Evolutionary conservation across 1,140 invertebrate species (phyloP).

Genomic region (Pogonus chalceus): DNA sequence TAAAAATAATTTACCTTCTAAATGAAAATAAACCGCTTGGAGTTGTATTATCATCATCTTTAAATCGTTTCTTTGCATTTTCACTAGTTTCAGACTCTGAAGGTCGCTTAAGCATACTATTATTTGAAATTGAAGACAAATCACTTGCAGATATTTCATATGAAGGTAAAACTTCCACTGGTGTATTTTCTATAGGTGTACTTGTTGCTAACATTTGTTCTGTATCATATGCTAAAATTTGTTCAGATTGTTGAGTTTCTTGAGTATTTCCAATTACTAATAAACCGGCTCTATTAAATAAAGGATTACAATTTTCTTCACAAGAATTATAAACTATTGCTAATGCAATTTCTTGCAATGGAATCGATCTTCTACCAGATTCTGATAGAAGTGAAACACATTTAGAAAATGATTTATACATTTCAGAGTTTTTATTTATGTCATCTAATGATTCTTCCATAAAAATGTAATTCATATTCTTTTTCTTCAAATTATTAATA

Average conservation of each 20-base stretch:
- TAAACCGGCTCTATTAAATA: conserved; percentile 14
- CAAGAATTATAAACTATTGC: conserved; percentile 38
- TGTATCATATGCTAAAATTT: background rate
- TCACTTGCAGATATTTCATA: no score
- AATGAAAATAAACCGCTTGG: no score
- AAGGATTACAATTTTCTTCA: conserved; percentile 40
- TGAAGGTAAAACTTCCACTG: no score
- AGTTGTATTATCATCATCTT: no score
- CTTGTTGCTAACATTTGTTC: background rate
- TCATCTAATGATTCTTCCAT: conserved; percentile 12
- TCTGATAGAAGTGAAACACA: conserved; percentile 14
- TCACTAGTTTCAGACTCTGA: no score
- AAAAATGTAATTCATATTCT: conserved; percentile 2
- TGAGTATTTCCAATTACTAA: background rate
- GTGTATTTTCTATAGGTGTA: no score
- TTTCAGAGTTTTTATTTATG: conserved; percentile 5
- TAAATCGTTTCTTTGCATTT: no score
- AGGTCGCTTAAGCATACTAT: no score
- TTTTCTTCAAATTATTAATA: background rate
- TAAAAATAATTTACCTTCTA: no score
- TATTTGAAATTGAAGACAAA: no score
- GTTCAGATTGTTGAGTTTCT: background rate
- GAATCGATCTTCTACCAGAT: conserved; percentile 32
- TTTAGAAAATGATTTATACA: background rate
- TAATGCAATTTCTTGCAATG: conserved; percentile 39